phyloP scores from a whole-genome alignment of 2,797 vertebrate species.

The Pterois miles region DNA sequence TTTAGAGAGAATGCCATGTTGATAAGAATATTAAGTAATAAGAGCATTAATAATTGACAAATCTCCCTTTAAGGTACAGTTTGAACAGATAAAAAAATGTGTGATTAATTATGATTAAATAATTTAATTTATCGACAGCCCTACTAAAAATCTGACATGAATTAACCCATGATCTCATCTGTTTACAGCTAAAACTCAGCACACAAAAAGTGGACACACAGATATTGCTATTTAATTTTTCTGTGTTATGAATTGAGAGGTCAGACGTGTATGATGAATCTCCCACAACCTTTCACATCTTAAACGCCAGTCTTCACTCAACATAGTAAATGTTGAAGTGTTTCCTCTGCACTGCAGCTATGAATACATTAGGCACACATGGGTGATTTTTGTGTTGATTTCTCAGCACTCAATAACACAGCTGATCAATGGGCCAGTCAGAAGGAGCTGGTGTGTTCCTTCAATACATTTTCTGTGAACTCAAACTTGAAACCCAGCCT shows the following conservation, averaged over 20 bases:
- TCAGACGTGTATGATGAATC: neutral
- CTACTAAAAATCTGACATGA: neutral
- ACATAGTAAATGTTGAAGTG: neutral
- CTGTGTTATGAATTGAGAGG: constrained; percentile 3
- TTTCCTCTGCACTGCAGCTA: neutral
- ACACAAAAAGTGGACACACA: neutral
- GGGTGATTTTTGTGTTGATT: constrained; percentile 35
- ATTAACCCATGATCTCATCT: neutral
- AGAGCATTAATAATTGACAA: too few species aligned
- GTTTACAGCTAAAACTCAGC: neutral
- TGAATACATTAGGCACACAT: constrained; percentile 18
- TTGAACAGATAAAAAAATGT: too few species aligned
- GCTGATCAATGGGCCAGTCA: constrained; percentile 43
- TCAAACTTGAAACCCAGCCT: constrained; percentile 21
- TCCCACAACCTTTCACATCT: neutral
- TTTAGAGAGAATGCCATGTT: too few species aligned
- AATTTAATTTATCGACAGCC: too few species aligned
- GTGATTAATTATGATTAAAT: too few species aligned
- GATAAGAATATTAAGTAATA: too few species aligned
- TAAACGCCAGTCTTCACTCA: constrained; percentile 16
- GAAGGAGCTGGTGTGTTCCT: constrained; percentile 21
- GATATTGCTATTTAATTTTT: neutral
- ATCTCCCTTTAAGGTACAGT: too few species aligned
- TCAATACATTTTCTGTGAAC: constrained; percentile 19
- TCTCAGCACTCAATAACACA: constrained; percentile 3